Percentiles rank a stretch among this genome's conserved stretches.
phyloP scores from a whole-genome alignment of 2,113 vertebrate genomes.

The Pelobates fuscus region DNA sequence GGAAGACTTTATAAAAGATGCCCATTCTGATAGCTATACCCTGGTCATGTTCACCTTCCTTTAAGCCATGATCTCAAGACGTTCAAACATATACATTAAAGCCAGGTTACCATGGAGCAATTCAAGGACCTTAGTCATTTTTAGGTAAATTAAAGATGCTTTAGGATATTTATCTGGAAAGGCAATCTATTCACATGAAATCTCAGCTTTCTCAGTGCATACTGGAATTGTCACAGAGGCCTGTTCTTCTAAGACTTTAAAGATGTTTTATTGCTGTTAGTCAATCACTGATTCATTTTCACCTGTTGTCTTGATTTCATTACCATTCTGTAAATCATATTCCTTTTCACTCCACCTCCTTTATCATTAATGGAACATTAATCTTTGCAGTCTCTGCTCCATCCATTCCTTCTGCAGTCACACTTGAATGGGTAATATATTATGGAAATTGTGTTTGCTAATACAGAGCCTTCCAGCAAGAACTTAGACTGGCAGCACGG shows the following conservation, averaged over 20 bases:
- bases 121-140: constrained; percentile 61
- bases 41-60: constrained; percentile 63
- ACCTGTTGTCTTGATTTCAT: constrained; percentile 57
- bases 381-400: constrained; percentile 55
- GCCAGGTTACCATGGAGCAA: constrained; percentile 65
- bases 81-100: constrained; percentile 66
- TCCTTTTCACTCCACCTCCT: constrained; percentile 62
- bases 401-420: constrained; percentile 63
- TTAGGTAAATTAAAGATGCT: constrained; percentile 58
- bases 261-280: constrained; percentile 64
- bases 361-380: constrained; percentile 64
- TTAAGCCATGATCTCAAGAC: constrained; percentile 69
- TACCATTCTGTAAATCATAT: constrained; percentile 62
- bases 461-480: constrained; percentile 65
- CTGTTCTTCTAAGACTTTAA: constrained; percentile 66
- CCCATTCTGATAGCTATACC: constrained; percentile 65
- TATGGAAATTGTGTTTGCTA: constrained; percentile 62
- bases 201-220: constrained; percentile 55
- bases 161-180: constrained; percentile 61
- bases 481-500: constrained; percentile 60
- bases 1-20: constrained; percentile 70
- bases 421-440: constrained; percentile 62
- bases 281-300: constrained; percentile 66
- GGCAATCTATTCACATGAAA: constrained; percentile 62
- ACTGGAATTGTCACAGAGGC: constrained; percentile 67